Conservation (phyloP, 1,140 invertebrate species). For the Cydia splendana region DNA sequence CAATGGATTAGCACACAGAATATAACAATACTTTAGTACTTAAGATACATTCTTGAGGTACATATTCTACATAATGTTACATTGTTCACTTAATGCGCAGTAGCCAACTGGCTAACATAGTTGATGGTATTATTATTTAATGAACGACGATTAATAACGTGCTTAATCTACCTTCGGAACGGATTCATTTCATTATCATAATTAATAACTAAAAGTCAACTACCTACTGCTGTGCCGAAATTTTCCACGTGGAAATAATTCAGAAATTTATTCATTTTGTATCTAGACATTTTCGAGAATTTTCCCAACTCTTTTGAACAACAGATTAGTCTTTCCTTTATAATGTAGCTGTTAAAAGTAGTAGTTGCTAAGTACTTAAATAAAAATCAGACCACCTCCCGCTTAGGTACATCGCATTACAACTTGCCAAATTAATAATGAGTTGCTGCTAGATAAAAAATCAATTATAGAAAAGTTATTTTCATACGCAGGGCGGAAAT, state of each 20-base stretch:
- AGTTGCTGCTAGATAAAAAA: not conserved
- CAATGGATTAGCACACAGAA: not conserved
- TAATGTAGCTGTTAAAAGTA: no score
- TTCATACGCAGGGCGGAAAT: not conserved
- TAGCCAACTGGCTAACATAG: not conserved
- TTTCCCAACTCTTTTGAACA: no score
- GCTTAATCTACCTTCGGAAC: slow-evolving; percentile 3
- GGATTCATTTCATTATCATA: slow-evolving; percentile 9
- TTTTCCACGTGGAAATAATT: no score
- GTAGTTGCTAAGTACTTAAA: slow-evolving; percentile 13
- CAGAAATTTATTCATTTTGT: no score
- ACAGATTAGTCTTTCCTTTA: no score
- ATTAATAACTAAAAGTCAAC: not conserved
- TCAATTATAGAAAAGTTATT: no score
- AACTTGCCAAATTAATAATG: slow-evolving; percentile 11
- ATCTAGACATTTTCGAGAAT: no score
- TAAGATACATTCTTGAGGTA: not conserved
- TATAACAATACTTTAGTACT: not conserved
- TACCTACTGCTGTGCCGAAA: no score
- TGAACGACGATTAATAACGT: not conserved
- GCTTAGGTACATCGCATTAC: not conserved
- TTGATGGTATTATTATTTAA: slow-evolving; percentile 15
- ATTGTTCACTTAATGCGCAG: slow-evolving; percentile 17
- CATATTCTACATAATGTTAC: not conserved
- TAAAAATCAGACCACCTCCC: slow-evolving; percentile 20